Conservation (phyloP, 1,140 invertebrate species). For the Campoletis sonorensis region DNA sequence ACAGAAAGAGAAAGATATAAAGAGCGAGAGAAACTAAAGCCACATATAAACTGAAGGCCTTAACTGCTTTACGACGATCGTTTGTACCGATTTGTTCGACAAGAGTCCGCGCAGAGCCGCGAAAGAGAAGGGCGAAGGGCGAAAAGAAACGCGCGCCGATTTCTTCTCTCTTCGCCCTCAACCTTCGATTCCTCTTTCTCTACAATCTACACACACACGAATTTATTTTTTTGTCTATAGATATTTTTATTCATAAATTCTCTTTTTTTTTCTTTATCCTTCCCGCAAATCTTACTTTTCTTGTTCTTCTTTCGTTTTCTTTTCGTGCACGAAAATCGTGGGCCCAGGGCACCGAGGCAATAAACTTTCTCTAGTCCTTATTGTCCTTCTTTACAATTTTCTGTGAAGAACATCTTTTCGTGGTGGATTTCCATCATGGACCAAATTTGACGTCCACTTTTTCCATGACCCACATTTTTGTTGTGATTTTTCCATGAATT, state of each 20-base stretch:
- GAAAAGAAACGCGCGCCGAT: slow-evolving; percentile 40
- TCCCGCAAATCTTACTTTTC: too few species aligned
- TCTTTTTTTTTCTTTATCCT: too few species aligned
- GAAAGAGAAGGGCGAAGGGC: slow-evolving; percentile 17
- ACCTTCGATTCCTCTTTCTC: slow-evolving; percentile 32
- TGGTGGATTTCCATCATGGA: too few species aligned
- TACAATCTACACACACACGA: not conserved
- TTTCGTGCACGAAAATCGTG: not conserved
- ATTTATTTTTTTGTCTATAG: too few species aligned
- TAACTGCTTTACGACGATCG: slow-evolving; percentile 78
- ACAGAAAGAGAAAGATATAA: slow-evolving; percentile 43
- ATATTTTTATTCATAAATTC: too few species aligned
- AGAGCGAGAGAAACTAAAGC: slow-evolving; percentile 63
- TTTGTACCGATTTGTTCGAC: slow-evolving; percentile 78
- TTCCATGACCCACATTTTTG: not conserved
- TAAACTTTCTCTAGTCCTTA: not conserved
- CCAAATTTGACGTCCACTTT: not conserved
- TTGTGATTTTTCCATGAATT: too few species aligned
- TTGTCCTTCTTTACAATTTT: not conserved
- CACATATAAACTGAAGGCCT: slow-evolving; percentile 69
- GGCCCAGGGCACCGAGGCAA: not conserved
- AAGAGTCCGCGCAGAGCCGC: slow-evolving; percentile 58
- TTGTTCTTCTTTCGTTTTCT: not conserved
- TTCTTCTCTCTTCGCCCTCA: slow-evolving; percentile 28
- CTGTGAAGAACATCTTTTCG: not conserved